phyloP scores from a whole-genome alignment of 2,113 vertebrate species.

The Dromiciops gliroides region DNA sequence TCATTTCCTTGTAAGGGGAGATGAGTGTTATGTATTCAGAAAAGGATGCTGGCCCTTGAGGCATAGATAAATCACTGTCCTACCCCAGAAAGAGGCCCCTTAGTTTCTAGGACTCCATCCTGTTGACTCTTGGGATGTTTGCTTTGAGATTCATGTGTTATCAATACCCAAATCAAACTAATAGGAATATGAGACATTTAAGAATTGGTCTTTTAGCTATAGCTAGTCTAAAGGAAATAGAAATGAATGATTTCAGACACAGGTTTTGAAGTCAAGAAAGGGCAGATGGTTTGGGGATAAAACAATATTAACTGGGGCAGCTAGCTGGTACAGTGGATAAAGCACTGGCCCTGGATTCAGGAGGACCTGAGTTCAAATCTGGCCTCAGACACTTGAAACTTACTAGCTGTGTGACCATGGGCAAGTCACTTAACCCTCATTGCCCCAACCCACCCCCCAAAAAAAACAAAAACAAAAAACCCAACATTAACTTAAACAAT shows the following conservation, averaged over 20 bases:
- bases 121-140: not conserved
- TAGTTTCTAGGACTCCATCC: not conserved
- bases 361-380: too few species aligned
- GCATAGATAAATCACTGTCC: not conserved
- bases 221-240: not conserved
- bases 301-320: not conserved
- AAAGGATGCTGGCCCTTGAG: not conserved
- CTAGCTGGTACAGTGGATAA: too few species aligned
- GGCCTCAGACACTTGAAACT: too few species aligned
- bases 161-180: not conserved
- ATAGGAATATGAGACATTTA: not conserved
- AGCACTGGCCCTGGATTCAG: too few species aligned
- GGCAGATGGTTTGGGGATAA: not conserved
- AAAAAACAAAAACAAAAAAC: too few species aligned
- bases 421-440: too few species aligned
- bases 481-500: not conserved
- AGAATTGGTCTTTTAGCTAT: not conserved
- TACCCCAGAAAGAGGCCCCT: not conserved
- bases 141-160: not conserved
- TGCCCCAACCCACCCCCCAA: too few species aligned
- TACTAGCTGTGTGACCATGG: too few species aligned
- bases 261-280: not conserved
- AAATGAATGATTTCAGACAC: not conserved
- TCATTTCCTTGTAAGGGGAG: not conserved
- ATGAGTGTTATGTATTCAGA: not conserved